Percentiles rank a stretch among this genome's conserved stretches.
Evolutionary conservation across 2,888 invertebrate species (phyloP).

Genomic region (Sarcophaga caerulescens): DNA sequence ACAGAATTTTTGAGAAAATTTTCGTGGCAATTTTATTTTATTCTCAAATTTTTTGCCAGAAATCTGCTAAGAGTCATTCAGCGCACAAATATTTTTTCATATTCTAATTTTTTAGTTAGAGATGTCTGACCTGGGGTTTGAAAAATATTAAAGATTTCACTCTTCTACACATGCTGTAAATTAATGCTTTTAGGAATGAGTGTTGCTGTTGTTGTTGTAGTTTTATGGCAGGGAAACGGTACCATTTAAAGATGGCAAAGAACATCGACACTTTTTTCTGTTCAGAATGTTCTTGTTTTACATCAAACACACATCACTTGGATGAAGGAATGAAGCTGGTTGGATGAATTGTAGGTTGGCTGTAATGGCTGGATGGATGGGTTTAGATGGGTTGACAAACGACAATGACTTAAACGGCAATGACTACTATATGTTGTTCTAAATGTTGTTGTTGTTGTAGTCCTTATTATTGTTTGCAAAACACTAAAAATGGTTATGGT

Average conservation of each 20-base stretch:
- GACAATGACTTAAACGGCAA: slow-evolving; percentile 56
- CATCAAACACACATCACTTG: slow-evolving; percentile 56
- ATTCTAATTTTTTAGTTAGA: too few species aligned
- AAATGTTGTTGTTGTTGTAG: slow-evolving; percentile 18
- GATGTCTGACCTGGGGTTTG: too few species aligned
- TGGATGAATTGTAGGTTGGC: slow-evolving; percentile 24
- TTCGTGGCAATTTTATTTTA: too few species aligned
- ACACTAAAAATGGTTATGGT: slow-evolving; percentile 63
- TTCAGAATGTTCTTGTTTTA: slow-evolving; percentile 36
- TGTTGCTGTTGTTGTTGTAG: not conserved
- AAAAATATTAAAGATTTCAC: too few species aligned
- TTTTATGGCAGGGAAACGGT: slow-evolving; percentile 47
- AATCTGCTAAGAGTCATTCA: too few species aligned
- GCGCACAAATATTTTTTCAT: too few species aligned
- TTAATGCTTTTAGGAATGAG: not conserved
- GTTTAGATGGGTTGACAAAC: slow-evolving; percentile 70
- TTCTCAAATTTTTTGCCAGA: too few species aligned
- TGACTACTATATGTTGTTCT: not conserved
- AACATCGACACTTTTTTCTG: slow-evolving; percentile 53
- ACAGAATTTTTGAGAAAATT: too few species aligned
- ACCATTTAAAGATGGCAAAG: slow-evolving; percentile 56
- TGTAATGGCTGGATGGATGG: slow-evolving; percentile 46
- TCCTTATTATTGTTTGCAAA: slow-evolving; percentile 54
- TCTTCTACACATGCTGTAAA: slow-evolving; percentile 5
- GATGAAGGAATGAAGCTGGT: slow-evolving; percentile 27